Conservation (phyloP, 2,888 invertebrate species). For the Agonopterix alstromeriana region DNA sequence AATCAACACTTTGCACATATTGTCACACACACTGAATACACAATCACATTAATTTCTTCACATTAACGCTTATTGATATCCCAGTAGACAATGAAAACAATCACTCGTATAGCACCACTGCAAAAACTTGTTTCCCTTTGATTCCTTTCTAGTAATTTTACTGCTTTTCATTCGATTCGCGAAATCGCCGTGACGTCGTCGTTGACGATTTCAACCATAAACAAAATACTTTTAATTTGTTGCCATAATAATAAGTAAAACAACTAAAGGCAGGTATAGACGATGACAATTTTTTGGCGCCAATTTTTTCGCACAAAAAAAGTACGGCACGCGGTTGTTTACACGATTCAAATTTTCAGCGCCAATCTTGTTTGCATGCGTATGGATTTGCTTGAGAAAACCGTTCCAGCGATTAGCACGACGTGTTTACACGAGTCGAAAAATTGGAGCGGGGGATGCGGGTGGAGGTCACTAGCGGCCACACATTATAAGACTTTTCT, state of each 20-base stretch:
- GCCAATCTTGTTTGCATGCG: no score
- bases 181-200: slow-evolving; percentile 27
- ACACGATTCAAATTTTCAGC: no score
- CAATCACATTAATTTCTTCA: slow-evolving; percentile 45
- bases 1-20: slow-evolving; percentile 70
- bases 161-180: slow-evolving; percentile 21
- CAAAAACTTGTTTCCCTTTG: slow-evolving; percentile 33
- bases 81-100: slow-evolving; percentile 28
- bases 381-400: no score
- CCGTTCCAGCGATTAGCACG: no score
- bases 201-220: slow-evolving; percentile 13
- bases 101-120: slow-evolving; percentile 27
- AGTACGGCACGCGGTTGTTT: no score
- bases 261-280: background rate
- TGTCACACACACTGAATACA: slow-evolving; percentile 45
- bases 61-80: slow-evolving; percentile 32
- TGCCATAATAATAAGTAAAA: background rate
- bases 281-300: no score
- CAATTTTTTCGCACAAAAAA: no score
- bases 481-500: no score
- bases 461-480: no score
- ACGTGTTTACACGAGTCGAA: no score
- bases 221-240: slow-evolving; percentile 3
- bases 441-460: no score
- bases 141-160: slow-evolving; percentile 33